phyloP scores from a whole-genome alignment of 92 coral and sea anemone species.

The Plumapathes pennacea region DNA sequence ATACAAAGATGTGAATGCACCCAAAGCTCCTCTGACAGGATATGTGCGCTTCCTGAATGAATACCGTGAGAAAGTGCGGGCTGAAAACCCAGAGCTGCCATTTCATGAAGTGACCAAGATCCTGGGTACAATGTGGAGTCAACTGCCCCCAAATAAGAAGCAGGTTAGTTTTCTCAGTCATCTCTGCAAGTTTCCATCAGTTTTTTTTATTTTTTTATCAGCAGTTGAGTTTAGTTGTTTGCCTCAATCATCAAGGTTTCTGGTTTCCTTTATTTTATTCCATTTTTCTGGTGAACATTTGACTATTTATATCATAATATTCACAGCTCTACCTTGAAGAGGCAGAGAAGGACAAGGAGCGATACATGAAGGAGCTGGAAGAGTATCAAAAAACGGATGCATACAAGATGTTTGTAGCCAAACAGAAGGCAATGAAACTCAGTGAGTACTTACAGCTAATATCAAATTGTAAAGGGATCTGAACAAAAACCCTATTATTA shows the following conservation, averaged over 20 bases:
- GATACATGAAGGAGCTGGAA: constrained; percentile 96
- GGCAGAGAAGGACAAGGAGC: constrained; percentile 97
- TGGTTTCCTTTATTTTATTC: too few relatives aligned
- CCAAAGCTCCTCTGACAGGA: constrained; percentile 97
- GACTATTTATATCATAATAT: neutral
- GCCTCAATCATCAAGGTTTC: too few relatives aligned
- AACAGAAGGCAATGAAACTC: constrained; percentile 85
- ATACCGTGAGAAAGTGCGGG: constrained; percentile 88
- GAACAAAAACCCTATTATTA: too few relatives aligned
- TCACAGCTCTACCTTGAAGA: constrained; percentile 81
- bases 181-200: neutral
- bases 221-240: too few relatives aligned
- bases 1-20: constrained; percentile 91
- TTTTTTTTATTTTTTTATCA: neutral
- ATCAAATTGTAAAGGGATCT: too few relatives aligned
- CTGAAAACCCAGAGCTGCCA: constrained; percentile 93
- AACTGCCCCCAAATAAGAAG: constrained; percentile 83
- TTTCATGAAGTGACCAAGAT: constrained; percentile 98
- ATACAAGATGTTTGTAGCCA: constrained; percentile 87
- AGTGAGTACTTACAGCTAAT: constrained; percentile 30
- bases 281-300: neutral
- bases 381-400: constrained; percentile 94
- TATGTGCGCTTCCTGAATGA: constrained; percentile 96
- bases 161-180: constrained; percentile 55
- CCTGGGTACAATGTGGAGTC: constrained; percentile 99